Conservation (phyloP, 2,113 vertebrate species). For the Neodontobutis hainanensis region DNA sequence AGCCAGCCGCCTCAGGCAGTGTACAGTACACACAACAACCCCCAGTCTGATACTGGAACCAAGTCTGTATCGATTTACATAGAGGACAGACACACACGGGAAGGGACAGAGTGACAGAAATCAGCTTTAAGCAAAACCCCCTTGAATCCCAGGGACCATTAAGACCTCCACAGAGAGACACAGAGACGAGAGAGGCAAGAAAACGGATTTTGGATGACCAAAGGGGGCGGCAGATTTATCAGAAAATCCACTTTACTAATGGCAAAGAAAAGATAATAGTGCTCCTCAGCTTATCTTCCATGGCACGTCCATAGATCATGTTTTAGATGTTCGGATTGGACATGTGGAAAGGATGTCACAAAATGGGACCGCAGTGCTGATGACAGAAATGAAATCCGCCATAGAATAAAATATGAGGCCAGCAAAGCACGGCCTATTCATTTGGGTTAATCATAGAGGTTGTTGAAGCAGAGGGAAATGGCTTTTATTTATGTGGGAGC, state of each 20-base stretch:
- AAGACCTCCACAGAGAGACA: conserved; percentile 51
- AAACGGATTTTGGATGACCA: conserved; percentile 64
- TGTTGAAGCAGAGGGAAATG: neutral
- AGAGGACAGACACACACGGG: conserved; percentile 32
- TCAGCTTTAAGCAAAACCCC: conserved; percentile 56
- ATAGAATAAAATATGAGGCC: conserved; percentile 7
- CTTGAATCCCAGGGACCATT: conserved; percentile 53
- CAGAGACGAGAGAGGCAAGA: conserved; percentile 44
- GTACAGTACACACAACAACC: conserved; percentile 51
- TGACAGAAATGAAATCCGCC: conserved; percentile 55
- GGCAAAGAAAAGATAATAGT: conserved; percentile 58
- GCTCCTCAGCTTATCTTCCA: conserved; percentile 61
- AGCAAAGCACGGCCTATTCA: conserved; percentile 20
- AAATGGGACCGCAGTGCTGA: conserved; percentile 48
- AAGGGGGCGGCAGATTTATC: conserved; percentile 45
- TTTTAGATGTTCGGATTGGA: conserved; percentile 53
- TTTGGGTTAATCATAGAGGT: conserved; percentile 22
- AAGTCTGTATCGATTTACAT: conserved; percentile 72
- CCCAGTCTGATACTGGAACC: conserved; percentile 70
- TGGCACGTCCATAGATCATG: conserved; percentile 31
- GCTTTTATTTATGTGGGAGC: conserved; percentile 26
- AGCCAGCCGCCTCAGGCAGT: conserved; percentile 72
- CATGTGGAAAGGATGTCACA: conserved; percentile 48
- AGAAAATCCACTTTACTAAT: conserved; percentile 67
- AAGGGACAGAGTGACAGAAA: conserved; percentile 49